These are phyloP conservation scores for Lochmaea capreae DNA, from an alignment of 2,888 invertebrate genomes.

Conservation along the genomic window DNA sequence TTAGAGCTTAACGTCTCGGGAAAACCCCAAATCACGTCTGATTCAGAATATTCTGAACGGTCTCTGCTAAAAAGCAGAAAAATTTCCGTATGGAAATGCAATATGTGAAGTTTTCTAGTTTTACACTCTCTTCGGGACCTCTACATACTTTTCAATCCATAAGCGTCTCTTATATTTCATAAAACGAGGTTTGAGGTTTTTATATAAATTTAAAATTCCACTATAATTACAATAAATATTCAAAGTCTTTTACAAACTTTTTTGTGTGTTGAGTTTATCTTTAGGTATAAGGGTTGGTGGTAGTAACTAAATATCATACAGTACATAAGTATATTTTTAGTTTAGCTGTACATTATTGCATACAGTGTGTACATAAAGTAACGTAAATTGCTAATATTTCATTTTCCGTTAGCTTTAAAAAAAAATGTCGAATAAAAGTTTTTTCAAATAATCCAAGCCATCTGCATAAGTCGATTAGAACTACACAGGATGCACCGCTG, in stretches of 20 bases:
- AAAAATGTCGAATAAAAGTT: no score
- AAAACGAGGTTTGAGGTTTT: not conserved
- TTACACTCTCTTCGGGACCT: constrained; percentile 33
- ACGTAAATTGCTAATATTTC: no score
- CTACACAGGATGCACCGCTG: no score
- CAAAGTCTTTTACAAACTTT: not conserved
- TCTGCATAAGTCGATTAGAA: no score
- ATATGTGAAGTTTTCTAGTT: constrained; percentile 38
- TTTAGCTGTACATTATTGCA: no score
- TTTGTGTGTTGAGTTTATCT: no score
- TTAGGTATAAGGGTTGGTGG: no score
- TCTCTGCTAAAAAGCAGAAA: constrained; percentile 35
- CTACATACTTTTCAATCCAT: constrained; percentile 24
- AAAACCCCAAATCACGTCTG: constrained; percentile 43
- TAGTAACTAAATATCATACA: no score
- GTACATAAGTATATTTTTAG: no score
- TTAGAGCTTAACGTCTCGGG: constrained; percentile 39
- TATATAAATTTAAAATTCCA: not conserved
- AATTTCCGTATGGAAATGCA: constrained; percentile 42
- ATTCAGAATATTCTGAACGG: constrained; percentile 26
- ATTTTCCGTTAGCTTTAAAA: no score
- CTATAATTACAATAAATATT: not conserved
- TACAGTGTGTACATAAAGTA: no score
- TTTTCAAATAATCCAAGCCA: no score
- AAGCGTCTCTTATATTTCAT: not conserved